phyloP scores from a whole-genome alignment of 2,888 invertebrate genomes.

The Endomychus coccineus region DNA sequence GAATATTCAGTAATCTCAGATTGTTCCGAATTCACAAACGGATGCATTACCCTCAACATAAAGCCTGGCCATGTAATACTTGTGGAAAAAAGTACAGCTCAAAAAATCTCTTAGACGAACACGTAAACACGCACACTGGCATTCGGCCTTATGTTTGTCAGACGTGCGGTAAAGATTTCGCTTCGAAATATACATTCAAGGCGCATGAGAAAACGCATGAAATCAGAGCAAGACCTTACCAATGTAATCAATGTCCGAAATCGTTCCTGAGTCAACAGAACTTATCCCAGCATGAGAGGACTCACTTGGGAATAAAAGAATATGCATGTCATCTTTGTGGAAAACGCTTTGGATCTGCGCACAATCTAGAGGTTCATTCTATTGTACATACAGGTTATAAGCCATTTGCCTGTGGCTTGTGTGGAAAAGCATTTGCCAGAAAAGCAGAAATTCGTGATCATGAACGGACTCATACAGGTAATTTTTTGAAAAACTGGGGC shows the following conservation, averaged over 20 bases:
- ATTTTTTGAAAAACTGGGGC: conserved; percentile 4
- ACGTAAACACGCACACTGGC: conserved; percentile 64
- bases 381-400: conserved; percentile 71
- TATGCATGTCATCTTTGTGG: conserved; percentile 62
- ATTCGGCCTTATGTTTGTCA: conserved; percentile 58
- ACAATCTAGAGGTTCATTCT: conserved; percentile 65
- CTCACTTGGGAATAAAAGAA: conserved; percentile 64
- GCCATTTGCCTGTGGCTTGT: conserved; percentile 61
- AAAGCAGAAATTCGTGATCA: conserved; percentile 75
- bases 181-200: conserved; percentile 70
- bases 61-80: conserved; percentile 55
- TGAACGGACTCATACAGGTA: conserved; percentile 68
- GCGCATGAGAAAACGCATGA: conserved; percentile 69
- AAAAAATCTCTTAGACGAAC: conserved; percentile 62
- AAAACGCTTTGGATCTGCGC: conserved; percentile 71
- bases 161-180: conserved; percentile 64
- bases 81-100: conserved; percentile 66
- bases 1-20: conserved; percentile 54
- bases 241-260: conserved; percentile 61
- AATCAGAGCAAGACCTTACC: conserved; percentile 60
- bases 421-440: conserved; percentile 68
- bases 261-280: conserved; percentile 72
- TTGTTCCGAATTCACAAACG: conserved; percentile 56
- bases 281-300: conserved; percentile 65
- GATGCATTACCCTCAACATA: conserved; percentile 55